Evolutionary conservation across 2,888 invertebrate genomes (phyloP).

Genomic region (Branchellion lobata): DNA sequence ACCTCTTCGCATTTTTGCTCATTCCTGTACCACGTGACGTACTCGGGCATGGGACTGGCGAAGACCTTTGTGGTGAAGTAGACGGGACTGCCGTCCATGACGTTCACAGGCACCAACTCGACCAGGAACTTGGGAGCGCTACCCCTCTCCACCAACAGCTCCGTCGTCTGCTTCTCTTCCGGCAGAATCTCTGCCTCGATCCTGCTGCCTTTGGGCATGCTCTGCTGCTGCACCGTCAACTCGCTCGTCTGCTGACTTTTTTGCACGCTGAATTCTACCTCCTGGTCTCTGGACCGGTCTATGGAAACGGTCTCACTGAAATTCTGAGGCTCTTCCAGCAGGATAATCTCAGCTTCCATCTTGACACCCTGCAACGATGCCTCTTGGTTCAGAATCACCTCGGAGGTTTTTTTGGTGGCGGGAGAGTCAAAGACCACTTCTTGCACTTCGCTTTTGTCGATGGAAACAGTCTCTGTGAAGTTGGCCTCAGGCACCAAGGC

Average conservation of each 20-base stretch:
- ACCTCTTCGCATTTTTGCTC: constrained; percentile 60
- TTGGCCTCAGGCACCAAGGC: constrained; percentile 24
- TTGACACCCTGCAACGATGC: constrained; percentile 48
- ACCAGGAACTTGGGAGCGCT: constrained; percentile 49
- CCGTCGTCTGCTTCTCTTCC: constrained; percentile 8
- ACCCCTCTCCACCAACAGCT: constrained; percentile 41
- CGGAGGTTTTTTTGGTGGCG: constrained; percentile 44
- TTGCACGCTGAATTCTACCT: constrained; percentile 9
- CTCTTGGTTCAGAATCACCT: constrained; percentile 44
- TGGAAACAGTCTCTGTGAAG: constrained; percentile 39
- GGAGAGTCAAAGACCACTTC: constrained; percentile 35
- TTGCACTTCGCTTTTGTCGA: constrained; percentile 30
- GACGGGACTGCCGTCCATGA: constrained; percentile 60
- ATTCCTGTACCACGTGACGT: constrained; percentile 94
- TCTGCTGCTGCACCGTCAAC: constrained; percentile 46
- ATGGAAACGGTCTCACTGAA: constrained; percentile 36
- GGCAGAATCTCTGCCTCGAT: constrained; percentile 50
- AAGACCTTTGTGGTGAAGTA: constrained; percentile 65
- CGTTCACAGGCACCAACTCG: constrained; percentile 51
- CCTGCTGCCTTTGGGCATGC: constrained; percentile 46
- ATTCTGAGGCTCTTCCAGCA: constrained; percentile 36
- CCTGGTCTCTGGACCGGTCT: constrained; percentile 36
- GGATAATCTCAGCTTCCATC: constrained; percentile 49
- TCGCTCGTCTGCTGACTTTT: constrained; percentile 15
- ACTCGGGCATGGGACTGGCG: constrained; percentile 76